Evolutionary conservation across 2,888 invertebrate genomes (phyloP).

Genomic region (Acrobasis repandana): DNA sequence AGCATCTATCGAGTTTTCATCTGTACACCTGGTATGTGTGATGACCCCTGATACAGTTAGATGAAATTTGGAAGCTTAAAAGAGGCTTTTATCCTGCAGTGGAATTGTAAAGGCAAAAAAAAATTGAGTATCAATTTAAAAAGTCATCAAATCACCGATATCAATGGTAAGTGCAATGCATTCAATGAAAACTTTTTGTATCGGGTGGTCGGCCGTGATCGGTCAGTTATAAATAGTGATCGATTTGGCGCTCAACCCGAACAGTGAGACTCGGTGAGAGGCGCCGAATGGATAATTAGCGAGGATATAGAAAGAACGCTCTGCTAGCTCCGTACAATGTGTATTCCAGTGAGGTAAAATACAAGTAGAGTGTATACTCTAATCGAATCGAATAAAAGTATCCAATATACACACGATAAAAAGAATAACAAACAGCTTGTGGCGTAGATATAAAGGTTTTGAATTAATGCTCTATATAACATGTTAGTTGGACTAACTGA

Average conservation of each 20-base stretch:
- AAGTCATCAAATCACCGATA: neutral
- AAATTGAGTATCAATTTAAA: too few species aligned
- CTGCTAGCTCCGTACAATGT: neutral
- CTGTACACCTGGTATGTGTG: too few species aligned
- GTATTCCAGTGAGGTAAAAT: neutral
- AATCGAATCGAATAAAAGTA: neutral
- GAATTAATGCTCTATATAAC: too few species aligned
- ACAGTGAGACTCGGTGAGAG: slow-evolving; percentile 44
- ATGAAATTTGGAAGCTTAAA: too few species aligned
- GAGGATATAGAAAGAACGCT: neutral
- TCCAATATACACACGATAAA: too few species aligned
- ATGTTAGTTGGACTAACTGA: too few species aligned
- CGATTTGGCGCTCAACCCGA: slow-evolving; percentile 68
- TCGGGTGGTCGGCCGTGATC: slow-evolving; percentile 26
- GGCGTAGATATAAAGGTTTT: too few species aligned
- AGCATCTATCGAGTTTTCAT: too few species aligned
- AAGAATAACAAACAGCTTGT: too few species aligned
- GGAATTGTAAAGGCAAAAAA: too few species aligned
- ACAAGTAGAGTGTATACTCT: neutral
- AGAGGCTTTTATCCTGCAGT: too few species aligned
- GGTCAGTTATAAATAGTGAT: slow-evolving; percentile 71
- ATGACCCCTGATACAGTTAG: too few species aligned
- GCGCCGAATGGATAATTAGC: slow-evolving; percentile 27
- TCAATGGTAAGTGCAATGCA: neutral
- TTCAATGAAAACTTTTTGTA: neutral